Percentiles rank a stretch among this genome's conserved stretches.
These are phyloP conservation scores for Coregonus ussuriensis DNA, from an alignment of 2,797 vertebrate genomes.

Conservation along the genomic window DNA sequence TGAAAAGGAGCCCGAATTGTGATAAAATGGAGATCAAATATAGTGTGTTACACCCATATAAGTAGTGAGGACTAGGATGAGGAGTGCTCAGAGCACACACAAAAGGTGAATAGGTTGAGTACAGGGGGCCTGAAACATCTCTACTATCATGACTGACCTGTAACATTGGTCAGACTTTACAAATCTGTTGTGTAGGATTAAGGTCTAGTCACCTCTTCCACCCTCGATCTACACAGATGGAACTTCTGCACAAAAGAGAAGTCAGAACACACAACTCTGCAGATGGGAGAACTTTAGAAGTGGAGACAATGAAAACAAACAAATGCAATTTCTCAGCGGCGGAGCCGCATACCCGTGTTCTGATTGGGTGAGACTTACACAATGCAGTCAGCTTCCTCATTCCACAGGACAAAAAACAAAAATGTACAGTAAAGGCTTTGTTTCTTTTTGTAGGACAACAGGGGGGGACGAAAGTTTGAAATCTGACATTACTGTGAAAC, in stretches of 20 bases:
- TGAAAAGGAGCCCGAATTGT: too few relatives aligned
- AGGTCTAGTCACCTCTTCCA: too few relatives aligned
- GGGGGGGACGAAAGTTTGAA: not conserved
- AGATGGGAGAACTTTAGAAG: not conserved
- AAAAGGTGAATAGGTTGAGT: too few relatives aligned
- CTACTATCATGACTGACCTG: too few relatives aligned
- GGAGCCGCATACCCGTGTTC: not conserved
- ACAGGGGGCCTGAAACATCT: too few relatives aligned
- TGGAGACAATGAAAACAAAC: not conserved
- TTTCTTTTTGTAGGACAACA: not conserved
- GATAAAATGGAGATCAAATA: too few relatives aligned
- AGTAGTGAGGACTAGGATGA: too few relatives aligned
- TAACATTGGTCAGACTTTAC: too few relatives aligned
- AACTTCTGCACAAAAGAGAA: not conserved
- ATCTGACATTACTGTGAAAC: not conserved
- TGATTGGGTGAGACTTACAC: conserved; percentile 3
- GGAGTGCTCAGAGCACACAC: too few relatives aligned
- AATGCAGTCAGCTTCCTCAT: not conserved
- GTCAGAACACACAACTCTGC: not conserved
- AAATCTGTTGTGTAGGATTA: too few relatives aligned
- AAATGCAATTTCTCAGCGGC: conserved; percentile 7
- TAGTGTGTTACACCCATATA: too few relatives aligned
- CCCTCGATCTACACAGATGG: not conserved
- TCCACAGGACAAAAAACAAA: conserved; percentile 1
- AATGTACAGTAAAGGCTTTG: not conserved